Conservation (phyloP, 2,888 invertebrate genomes). For the Neoascia interrupta region DNA sequence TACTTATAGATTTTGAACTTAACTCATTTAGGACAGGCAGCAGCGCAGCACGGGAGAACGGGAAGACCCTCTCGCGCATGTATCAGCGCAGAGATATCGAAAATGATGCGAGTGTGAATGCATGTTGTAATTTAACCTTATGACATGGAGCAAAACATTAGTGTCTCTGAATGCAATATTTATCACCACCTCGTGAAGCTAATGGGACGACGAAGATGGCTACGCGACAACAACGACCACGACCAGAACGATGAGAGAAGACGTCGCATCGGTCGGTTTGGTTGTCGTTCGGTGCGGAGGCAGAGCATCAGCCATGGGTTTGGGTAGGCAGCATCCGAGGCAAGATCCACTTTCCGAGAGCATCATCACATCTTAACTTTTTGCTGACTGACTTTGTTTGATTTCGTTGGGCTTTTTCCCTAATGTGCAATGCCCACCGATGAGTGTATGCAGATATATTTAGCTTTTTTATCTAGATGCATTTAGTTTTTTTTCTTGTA, state of each 20-base stretch:
- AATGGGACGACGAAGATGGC: slow-evolving; percentile 65
- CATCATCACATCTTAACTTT: slow-evolving; percentile 64
- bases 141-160: slow-evolving; percentile 74
- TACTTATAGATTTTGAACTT: slow-evolving; percentile 64
- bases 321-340: slow-evolving; percentile 39
- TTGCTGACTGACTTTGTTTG: slow-evolving; percentile 65
- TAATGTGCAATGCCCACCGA: slow-evolving; percentile 34
- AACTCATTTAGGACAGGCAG: slow-evolving; percentile 57
- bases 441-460: too few relatives aligned
- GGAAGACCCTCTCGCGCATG: slow-evolving; percentile 48
- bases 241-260: slow-evolving; percentile 9
- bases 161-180: slow-evolving; percentile 74
- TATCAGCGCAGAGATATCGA: slow-evolving; percentile 65
- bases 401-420: slow-evolving; percentile 52
- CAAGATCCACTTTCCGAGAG: slow-evolving; percentile 57
- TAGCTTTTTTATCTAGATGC: slow-evolving; percentile 60
- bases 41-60: background rate
- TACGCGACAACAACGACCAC: slow-evolving; percentile 17
- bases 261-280: background rate
- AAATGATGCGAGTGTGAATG: slow-evolving; percentile 72
- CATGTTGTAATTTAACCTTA: slow-evolving; percentile 75
- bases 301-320: too few relatives aligned
- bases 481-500: slow-evolving; percentile 19
- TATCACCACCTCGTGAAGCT: slow-evolving; percentile 73
- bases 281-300: background rate